These are phyloP conservation scores for Hydrotaea diabolus DNA, from an alignment of 2,888 invertebrate species.

Conservation along the genomic window DNA sequence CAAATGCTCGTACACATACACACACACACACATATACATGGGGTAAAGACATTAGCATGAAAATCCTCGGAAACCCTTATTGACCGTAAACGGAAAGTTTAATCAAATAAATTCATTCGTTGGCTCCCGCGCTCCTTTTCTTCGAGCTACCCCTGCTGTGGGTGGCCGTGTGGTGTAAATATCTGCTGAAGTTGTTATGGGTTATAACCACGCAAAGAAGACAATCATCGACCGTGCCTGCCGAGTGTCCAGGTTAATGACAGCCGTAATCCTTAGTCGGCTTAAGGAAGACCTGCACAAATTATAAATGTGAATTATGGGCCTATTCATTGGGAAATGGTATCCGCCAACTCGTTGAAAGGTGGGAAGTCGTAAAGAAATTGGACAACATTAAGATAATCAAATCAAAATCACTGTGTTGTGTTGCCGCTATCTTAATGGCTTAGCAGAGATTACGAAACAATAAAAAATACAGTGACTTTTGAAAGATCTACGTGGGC, in stretches of 20 bases:
- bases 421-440: too few relatives aligned
- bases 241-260: background rate
- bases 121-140: background rate
- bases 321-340: background rate
- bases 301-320: constrained; percentile 21
- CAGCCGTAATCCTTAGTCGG: constrained; percentile 13
- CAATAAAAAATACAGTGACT: too few relatives aligned
- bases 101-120: constrained; percentile 54
- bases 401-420: background rate
- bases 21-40: background rate
- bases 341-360: background rate
- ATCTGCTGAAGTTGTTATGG: constrained; percentile 14
- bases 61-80: constrained; percentile 28
- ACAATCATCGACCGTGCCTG: background rate
- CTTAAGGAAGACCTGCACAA: constrained; percentile 32
- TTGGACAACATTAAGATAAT: constrained; percentile 6
- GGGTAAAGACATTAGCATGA: background rate
- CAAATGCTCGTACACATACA: background rate
- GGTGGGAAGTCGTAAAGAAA: background rate
- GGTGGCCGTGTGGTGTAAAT: background rate
- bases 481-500: too few relatives aligned
- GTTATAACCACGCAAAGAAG: background rate
- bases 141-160: background rate
- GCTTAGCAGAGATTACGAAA: too few relatives aligned
- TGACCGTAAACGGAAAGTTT: constrained; percentile 47